Conservation (phyloP, 2,113 vertebrate species). For the Astatotilapia flaviijosephi region DNA sequence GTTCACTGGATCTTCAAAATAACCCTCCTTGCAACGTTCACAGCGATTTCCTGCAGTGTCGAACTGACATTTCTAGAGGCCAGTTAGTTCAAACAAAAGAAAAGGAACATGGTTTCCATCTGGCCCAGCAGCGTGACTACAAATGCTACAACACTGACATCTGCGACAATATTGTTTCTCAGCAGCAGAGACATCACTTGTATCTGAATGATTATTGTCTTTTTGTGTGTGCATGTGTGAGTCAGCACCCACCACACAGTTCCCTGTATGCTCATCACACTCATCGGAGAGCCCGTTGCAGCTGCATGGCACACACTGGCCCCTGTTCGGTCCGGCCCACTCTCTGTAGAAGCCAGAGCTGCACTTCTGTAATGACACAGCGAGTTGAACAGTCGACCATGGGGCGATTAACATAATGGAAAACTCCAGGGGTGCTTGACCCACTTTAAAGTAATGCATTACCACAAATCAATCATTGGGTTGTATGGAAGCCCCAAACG, state of each 20-base stretch:
- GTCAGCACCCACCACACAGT: conserved; percentile 74
- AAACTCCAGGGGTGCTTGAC: background rate
- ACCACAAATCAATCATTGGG: background rate
- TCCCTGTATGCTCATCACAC: conserved; percentile 78
- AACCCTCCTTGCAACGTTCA: conserved; percentile 79
- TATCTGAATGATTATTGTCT: background rate
- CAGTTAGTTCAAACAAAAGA: background rate
- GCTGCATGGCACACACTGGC: conserved; percentile 78
- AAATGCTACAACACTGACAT: background rate
- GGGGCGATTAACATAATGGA: background rate
- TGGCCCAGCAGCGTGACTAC: background rate
- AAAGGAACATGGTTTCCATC: background rate
- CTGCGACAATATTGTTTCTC: background rate
- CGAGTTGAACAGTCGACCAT: background rate
- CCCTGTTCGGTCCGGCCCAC: conserved; percentile 41
- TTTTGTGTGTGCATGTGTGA: background rate
- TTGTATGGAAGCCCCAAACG: too few species aligned
- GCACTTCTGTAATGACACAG: conserved; percentile 68
- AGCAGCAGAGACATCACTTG: background rate
- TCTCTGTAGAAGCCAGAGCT: conserved; percentile 77
- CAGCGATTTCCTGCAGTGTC: conserved; percentile 78
- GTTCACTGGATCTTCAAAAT: conserved; percentile 72
- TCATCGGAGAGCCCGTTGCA: conserved; percentile 81
- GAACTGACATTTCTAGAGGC: conserved; percentile 76
- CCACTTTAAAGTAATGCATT: background rate